Evolutionary conservation across 2,888 invertebrate species (phyloP).

Genomic region (Andrena camellia): DNA sequence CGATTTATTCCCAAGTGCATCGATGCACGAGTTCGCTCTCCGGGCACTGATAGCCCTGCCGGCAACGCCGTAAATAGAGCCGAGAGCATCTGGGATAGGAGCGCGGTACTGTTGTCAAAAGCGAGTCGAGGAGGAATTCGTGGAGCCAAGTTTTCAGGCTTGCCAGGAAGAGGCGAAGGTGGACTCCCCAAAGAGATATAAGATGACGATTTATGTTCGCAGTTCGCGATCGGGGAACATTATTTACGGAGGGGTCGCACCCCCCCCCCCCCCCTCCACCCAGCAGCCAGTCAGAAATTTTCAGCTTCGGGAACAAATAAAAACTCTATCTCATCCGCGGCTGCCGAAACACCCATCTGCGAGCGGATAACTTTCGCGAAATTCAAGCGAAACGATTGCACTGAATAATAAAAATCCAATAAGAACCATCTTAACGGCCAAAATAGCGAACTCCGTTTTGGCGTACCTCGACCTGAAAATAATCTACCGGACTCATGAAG

Average conservation of each 20-base stretch:
- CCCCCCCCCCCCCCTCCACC: too few species aligned
- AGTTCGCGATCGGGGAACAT: constrained; percentile 68
- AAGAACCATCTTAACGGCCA: too few species aligned
- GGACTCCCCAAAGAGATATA: constrained; percentile 72
- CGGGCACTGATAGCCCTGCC: constrained; percentile 39
- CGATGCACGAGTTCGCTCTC: constrained; percentile 34
- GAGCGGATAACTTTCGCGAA: background rate
- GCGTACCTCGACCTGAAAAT: too few species aligned
- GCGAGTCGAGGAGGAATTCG: constrained; percentile 49
- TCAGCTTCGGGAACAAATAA: constrained; percentile 44
- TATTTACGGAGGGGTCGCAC: constrained; percentile 62
- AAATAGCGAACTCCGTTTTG: too few species aligned
- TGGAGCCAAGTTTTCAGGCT: background rate
- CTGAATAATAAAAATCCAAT: too few species aligned
- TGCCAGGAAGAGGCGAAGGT: constrained; percentile 21
- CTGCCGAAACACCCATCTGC: constrained; percentile 27
- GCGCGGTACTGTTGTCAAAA: constrained; percentile 45
- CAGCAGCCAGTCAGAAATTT: constrained; percentile 52
- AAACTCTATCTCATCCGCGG: constrained; percentile 36
- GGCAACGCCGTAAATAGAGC: constrained; percentile 48
- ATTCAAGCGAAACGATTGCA: constrained; percentile 26
- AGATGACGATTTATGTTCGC: constrained; percentile 75
- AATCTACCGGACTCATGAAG: too few species aligned
- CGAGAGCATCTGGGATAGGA: constrained; percentile 1
- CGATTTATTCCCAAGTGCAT: constrained; percentile 36